Percentiles rank a stretch among this genome's conserved stretches.
phyloP scores from a whole-genome alignment of 1,140 invertebrate genomes.

The Drosophila bifasciata region DNA sequence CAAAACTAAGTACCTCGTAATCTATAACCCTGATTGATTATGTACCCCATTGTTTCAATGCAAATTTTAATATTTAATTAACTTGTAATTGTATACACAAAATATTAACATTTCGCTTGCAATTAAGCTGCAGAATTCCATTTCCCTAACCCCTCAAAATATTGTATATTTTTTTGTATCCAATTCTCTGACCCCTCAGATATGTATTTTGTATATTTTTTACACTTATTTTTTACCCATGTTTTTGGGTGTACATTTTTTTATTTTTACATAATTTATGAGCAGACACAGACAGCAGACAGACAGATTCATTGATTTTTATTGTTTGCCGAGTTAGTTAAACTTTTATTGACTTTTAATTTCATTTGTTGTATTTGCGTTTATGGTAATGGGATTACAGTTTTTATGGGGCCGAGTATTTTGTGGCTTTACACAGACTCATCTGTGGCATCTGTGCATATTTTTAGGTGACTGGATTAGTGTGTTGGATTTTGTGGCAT shows the following conservation, averaged over 20 bases:
- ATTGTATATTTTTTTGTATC: slow-evolving; percentile 15
- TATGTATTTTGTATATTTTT: slow-evolving; percentile 16
- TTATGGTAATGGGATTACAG: slow-evolving; percentile 49
- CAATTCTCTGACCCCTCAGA: neutral
- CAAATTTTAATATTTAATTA: slow-evolving; percentile 13
- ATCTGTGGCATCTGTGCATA: slow-evolving; percentile 45
- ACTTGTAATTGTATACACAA: slow-evolving; percentile 19
- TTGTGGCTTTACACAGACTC: slow-evolving; percentile 29
- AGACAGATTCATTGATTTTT: slow-evolving; percentile 39
- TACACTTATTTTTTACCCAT: slow-evolving; percentile 7
- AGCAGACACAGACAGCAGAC: neutral
- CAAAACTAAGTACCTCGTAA: neutral
- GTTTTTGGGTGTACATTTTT: neutral
- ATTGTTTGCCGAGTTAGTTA: slow-evolving; percentile 43
- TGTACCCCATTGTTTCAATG: neutral
- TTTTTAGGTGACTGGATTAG: slow-evolving; percentile 34
- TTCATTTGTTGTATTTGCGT: slow-evolving; percentile 48
- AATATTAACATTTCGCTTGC: slow-evolving; percentile 6
- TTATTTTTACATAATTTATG: slow-evolving; percentile 8
- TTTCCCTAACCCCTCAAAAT: slow-evolving; percentile 2
- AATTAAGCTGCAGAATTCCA: slow-evolving; percentile 16
- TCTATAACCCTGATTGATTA: neutral
- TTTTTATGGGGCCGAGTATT: slow-evolving; percentile 35
- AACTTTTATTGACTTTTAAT: slow-evolving; percentile 52
- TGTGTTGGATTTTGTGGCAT: neutral